phyloP scores from a whole-genome alignment of 1,140 invertebrate genomes.

The Drosophila auraria region DNA sequence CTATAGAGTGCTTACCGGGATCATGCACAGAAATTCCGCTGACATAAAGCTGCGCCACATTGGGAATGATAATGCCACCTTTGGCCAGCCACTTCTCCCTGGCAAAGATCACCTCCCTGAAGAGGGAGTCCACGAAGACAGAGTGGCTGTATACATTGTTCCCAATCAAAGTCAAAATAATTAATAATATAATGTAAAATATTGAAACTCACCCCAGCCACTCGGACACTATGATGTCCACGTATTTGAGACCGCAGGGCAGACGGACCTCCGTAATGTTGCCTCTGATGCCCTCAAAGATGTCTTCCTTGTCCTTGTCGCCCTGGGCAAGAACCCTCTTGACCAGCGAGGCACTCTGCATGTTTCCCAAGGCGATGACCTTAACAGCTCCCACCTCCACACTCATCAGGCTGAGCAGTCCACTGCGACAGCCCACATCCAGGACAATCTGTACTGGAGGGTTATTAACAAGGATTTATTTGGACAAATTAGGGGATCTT shows the following conservation, averaged over 20 bases:
- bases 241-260: slow-evolving; percentile 45
- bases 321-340: background rate
- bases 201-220: slow-evolving; percentile 51
- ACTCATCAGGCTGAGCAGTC: slow-evolving; percentile 49
- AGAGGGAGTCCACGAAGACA: slow-evolving; percentile 53
- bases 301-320: slow-evolving; percentile 45
- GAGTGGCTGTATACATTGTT: slow-evolving; percentile 23
- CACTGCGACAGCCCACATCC: slow-evolving; percentile 67
- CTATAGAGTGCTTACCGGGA: background rate
- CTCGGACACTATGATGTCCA: slow-evolving; percentile 64
- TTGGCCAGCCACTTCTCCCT: slow-evolving; percentile 48
- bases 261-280: slow-evolving; percentile 22
- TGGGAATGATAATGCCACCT: slow-evolving; percentile 53
- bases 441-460: slow-evolving; percentile 40
- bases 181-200: no score
- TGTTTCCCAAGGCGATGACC: slow-evolving; percentile 53
- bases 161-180: no score
- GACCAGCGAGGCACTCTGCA: slow-evolving; percentile 25
- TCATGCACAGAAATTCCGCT: slow-evolving; percentile 22
- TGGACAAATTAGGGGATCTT: background rate
- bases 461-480: background rate
- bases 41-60: slow-evolving; percentile 42
- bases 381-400: slow-evolving; percentile 44
- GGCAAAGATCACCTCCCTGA: slow-evolving; percentile 51
- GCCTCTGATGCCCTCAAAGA: slow-evolving; percentile 41